Evolutionary conservation across 2,888 invertebrate genomes (phyloP).

Genomic region (Incurvaria masculella): DNA sequence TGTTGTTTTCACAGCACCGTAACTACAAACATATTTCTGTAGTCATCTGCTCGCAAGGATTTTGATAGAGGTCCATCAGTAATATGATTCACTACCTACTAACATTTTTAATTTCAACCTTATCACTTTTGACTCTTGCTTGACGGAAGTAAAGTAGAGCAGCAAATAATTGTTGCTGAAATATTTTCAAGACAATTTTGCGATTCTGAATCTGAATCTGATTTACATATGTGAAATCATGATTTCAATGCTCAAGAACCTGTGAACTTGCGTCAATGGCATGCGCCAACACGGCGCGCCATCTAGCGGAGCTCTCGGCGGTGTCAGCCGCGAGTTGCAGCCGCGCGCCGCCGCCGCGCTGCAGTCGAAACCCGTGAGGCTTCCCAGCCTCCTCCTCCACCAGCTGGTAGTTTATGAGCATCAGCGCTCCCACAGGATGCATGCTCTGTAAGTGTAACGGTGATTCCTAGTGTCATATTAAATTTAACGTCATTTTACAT

Average conservation of each 20-base stretch:
- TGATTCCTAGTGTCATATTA: no score
- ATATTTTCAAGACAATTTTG: conserved; percentile 9
- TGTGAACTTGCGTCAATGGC: conserved; percentile 72
- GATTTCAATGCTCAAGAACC: no score
- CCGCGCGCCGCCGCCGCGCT: conserved; percentile 66
- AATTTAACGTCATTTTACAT: no score
- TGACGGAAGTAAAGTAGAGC: conserved; percentile 6
- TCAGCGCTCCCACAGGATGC: conserved; percentile 86
- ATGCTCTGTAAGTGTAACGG: conserved; percentile 70
- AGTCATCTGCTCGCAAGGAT: no score
- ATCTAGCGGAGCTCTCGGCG: conserved; percentile 67
- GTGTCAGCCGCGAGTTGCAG: conserved; percentile 79
- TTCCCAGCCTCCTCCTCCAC: conserved; percentile 63
- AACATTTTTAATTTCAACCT: no score
- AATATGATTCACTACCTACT: no score
- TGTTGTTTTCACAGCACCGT: no score
- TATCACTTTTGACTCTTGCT: not conserved
- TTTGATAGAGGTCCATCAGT: no score
- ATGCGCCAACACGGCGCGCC: conserved; percentile 75
- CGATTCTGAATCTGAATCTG: not conserved
- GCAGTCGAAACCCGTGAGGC: conserved; percentile 67
- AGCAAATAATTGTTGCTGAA: conserved; percentile 9
- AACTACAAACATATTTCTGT: no score
- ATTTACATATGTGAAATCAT: no score
- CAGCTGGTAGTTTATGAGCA: conserved; percentile 80